Evolutionary conservation across 2,888 invertebrate genomes (phyloP).

Genomic region (Acrobasis suavella): DNA sequence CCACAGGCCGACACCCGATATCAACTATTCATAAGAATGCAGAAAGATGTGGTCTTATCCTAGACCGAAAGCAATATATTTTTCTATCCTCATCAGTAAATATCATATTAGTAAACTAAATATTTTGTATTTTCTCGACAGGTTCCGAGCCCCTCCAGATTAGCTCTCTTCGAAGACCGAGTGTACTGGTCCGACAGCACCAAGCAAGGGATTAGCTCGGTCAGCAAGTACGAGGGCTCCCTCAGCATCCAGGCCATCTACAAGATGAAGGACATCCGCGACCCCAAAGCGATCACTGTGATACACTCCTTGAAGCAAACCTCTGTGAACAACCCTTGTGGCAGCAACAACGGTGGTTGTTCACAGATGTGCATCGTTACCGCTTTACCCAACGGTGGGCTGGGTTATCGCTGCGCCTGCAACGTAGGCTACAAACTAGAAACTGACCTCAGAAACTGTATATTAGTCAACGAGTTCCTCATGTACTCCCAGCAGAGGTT

Average conservation of each 20-base stretch:
- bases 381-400: conserved; percentile 85
- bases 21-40: too few relatives aligned
- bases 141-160: conserved; percentile 92
- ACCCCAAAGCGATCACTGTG: conserved; percentile 92
- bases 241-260: conserved; percentile 90
- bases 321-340: conserved; percentile 91
- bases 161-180: conserved; percentile 92
- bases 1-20: too few relatives aligned
- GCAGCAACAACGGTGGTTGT: conserved; percentile 93
- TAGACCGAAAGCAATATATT: too few relatives aligned
- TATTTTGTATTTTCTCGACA: conserved; percentile 51
- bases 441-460: conserved; percentile 89
- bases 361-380: conserved; percentile 97
- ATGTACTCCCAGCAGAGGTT: conserved; percentile 98
- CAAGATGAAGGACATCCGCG: conserved; percentile 89
- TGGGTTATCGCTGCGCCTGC: conserved; percentile 96
- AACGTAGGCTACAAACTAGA: conserved; percentile 92
- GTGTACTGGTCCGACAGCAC: conserved; percentile 96
- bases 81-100: too few relatives aligned
- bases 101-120: not conserved
- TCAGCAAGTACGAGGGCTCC: conserved; percentile 92
- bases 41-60: too few relatives aligned
- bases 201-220: conserved; percentile 93
- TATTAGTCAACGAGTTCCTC: conserved; percentile 92
- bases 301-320: conserved; percentile 91